Percentiles rank a stretch among this genome's conserved stretches.
phyloP scores from a whole-genome alignment of 64 coral and sea anemone species.

The Acropora tenuis region DNA sequence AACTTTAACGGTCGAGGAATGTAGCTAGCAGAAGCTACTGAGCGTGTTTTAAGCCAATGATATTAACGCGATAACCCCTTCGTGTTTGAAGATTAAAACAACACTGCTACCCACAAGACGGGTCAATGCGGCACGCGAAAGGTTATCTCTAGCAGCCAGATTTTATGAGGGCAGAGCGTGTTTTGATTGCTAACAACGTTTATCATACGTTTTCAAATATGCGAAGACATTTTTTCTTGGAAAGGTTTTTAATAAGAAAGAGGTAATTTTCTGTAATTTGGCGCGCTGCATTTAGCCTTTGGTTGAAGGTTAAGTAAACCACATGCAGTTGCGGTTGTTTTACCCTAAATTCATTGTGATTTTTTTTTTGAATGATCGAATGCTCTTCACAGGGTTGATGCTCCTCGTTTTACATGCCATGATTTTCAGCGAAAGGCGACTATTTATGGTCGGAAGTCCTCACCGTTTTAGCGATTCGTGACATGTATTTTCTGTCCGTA shows the following conservation, averaged over 20 bases:
- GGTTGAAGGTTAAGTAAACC: too few species aligned
- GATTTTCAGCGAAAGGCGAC: not conserved
- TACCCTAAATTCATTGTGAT: too few species aligned
- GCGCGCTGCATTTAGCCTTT: too few species aligned
- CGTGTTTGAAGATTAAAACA: not conserved
- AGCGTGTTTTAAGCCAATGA: not conserved
- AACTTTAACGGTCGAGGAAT: conserved; percentile 19
- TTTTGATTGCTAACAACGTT: not conserved
- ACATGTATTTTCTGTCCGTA: not conserved
- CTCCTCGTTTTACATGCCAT: not conserved
- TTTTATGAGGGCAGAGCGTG: conserved; percentile 1
- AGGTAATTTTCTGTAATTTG: not conserved
- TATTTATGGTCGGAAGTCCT: not conserved
- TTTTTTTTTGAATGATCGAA: too few species aligned
- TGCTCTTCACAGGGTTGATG: not conserved
- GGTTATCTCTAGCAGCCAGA: conserved; percentile 48
- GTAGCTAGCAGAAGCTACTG: not conserved
- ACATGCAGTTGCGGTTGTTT: too few species aligned
- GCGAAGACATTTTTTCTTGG: not conserved
- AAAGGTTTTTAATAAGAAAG: not conserved
- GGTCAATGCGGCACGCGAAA: conserved; percentile 45
- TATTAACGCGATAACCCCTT: conserved; percentile 11
- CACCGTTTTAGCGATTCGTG: not conserved
- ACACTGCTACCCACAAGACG: not conserved
- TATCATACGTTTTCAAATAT: not conserved